Base-by-base conservation (phyloP, 2,888 invertebrate species). In the Drosophila koepferae region DNA sequence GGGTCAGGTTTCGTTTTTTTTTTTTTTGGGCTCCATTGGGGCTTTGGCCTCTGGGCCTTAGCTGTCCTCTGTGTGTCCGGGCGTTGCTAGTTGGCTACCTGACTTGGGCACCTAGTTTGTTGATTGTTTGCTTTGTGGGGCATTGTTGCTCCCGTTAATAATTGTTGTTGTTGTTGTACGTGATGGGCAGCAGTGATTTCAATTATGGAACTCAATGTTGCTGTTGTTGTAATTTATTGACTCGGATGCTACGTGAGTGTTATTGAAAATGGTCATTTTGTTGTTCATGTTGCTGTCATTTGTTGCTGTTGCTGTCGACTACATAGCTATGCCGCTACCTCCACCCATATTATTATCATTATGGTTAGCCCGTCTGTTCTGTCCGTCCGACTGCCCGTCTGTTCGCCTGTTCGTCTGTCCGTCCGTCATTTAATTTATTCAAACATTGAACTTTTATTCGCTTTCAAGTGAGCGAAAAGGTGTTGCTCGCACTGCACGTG, bases 181-280 rank as follows among this genome's bases (percentile, higher is more conserved):
- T 82, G 85, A 69, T 69, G 66, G 55, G 53, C 77, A 66, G 18
- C 38, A 36, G 55, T 40, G 60, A 73, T 72, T 74, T 75, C 53
- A 75, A 70, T 75, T 72, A 72, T 70, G 81, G 64, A 63, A 77
- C 55, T 64, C 63, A 53, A 56, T 65, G 48, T 31, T 65, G 44
- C 63, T 72, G 16, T 69, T 80, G 64, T 71, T 79, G 82, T 86
- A 77, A 86, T 86, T 86, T 86, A 87, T 82, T 63, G 81, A 81
- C 81, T 84, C 84, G 84, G 86, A 84, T 85, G 85, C 81, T 84
- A 86, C 85, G 87, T 87, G 85, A 87, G 82, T 74, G 85, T 87
- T 85, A 86, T 86, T 86, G 87, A 85, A 85, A 86, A 87, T 86
- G 82, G 87, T 82, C 81, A 87, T 85, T 84, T 80, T 58, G 77